Conservation (phyloP, 2,888 invertebrate genomes). For the Ochlodes sylvanus region DNA sequence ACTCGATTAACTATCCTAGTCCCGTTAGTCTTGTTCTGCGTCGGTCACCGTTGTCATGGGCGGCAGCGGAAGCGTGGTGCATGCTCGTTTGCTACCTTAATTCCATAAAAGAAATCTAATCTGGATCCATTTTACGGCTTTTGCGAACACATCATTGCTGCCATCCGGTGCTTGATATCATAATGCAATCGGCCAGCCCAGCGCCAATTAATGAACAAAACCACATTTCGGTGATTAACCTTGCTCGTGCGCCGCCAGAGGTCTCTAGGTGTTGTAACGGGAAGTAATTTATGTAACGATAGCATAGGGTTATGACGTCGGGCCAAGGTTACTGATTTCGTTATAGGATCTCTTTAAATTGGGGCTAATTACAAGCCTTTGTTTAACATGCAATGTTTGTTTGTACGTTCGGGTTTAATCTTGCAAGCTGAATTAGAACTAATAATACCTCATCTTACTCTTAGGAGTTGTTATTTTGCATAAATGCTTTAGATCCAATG, state of each 20-base stretch:
- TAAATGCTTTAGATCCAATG: too few species aligned
- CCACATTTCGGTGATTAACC: constrained; percentile 13
- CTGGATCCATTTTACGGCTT: not conserved
- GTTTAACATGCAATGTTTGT: too few species aligned
- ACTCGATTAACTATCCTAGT: too few species aligned
- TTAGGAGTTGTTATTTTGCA: too few species aligned
- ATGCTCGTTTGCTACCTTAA: too few species aligned
- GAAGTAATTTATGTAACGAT: constrained; percentile 45
- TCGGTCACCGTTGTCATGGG: too few species aligned
- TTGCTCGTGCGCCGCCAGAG: constrained; percentile 19
- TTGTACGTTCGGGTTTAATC: too few species aligned
- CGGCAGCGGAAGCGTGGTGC: too few species aligned
- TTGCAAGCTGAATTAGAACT: too few species aligned
- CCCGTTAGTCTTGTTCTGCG: too few species aligned
- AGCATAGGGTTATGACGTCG: constrained; percentile 42
- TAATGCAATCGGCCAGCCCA: not conserved
- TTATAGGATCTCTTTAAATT: not conserved
- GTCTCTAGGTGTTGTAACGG: constrained; percentile 43
- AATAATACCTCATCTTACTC: too few species aligned
- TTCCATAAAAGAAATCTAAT: too few species aligned
- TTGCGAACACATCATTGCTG: not conserved
- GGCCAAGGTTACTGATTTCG: constrained; percentile 36
- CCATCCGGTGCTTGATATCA: constrained; percentile 5
- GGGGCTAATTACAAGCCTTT: not conserved
- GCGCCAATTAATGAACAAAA: constrained; percentile 7